Conservation (phyloP, 2,797 vertebrate species). For the Lutra lutra region DNA sequence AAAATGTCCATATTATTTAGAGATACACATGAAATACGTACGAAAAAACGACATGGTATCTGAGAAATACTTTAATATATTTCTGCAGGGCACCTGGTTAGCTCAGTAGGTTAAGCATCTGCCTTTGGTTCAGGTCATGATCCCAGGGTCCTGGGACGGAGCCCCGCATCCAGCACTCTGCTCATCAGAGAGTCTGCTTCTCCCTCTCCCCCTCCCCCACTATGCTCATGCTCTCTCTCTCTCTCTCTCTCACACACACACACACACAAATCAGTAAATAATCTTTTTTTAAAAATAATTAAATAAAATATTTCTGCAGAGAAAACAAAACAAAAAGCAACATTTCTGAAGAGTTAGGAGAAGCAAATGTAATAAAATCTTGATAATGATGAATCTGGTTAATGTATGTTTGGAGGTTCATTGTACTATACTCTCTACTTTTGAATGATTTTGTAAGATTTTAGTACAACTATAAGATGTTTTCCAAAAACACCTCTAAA, state of each 20-base stretch:
- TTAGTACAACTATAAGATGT: not conserved
- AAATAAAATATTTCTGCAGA: not conserved
- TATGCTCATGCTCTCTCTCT: not conserved
- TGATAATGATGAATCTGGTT: not conserved
- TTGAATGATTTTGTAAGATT: not conserved
- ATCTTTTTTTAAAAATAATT: not conserved
- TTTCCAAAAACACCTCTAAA: conserved; percentile 15
- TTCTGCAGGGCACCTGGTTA: not conserved
- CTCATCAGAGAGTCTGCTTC: not conserved
- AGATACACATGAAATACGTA: not conserved
- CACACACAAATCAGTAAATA: not conserved
- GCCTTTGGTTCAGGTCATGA: too few relatives aligned
- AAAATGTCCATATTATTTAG: conserved; percentile 3
- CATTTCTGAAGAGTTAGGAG: not conserved
- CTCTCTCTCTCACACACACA: too few relatives aligned
- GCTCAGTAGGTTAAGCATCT: too few relatives aligned
- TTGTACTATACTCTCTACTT: not conserved
- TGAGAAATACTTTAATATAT: not conserved
- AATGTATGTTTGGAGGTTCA: not conserved
- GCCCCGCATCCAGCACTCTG: too few relatives aligned
- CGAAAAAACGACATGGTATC: not conserved
- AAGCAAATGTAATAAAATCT: not conserved
- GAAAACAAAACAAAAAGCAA: not conserved
- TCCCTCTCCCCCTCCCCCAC: not conserved
- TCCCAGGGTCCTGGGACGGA: too few relatives aligned